Evolutionary conservation across 2,888 invertebrate species (phyloP).

Genomic region (Trypoxylon attenuatum): DNA sequence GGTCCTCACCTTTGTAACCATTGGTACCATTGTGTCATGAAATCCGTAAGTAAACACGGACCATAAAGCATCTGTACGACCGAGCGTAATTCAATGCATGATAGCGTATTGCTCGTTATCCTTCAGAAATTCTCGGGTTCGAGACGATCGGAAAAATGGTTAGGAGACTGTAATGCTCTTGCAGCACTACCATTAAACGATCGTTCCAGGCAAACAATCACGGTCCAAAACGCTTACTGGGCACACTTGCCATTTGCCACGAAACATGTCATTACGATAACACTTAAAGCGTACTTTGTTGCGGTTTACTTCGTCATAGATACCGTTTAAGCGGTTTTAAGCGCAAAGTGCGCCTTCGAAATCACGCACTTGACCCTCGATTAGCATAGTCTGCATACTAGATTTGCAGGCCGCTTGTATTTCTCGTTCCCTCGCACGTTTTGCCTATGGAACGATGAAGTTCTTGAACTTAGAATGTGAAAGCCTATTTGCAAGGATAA

Average conservation of each 20-base stretch:
- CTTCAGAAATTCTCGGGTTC: constrained; percentile 7
- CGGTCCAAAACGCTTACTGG: constrained; percentile 25
- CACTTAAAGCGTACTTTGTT: constrained; percentile 9
- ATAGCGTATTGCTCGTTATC: constrained; percentile 6
- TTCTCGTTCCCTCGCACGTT: too few species aligned
- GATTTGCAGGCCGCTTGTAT: too few species aligned
- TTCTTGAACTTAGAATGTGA: too few species aligned
- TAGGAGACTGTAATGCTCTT: constrained; percentile 21
- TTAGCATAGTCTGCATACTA: too few species aligned
- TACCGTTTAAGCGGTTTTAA: too few species aligned
- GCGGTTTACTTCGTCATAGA: background rate
- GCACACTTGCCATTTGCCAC: constrained; percentile 27
- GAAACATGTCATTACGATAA: constrained; percentile 35
- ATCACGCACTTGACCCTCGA: background rate
- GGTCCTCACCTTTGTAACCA: too few species aligned
- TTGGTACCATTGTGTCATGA: too few species aligned
- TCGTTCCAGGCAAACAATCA: constrained; percentile 54
- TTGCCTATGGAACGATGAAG: too few species aligned
- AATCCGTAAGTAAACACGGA: background rate
- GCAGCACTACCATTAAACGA: constrained; percentile 47
- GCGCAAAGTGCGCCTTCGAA: background rate
- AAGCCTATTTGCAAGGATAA: too few species aligned
- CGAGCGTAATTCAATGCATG: background rate
- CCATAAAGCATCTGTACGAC: constrained; percentile 7
- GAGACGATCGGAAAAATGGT: constrained; percentile 7